phyloP scores from a whole-genome alignment of 1,140 invertebrate genomes.

The Polypedilum pembai region DNA sequence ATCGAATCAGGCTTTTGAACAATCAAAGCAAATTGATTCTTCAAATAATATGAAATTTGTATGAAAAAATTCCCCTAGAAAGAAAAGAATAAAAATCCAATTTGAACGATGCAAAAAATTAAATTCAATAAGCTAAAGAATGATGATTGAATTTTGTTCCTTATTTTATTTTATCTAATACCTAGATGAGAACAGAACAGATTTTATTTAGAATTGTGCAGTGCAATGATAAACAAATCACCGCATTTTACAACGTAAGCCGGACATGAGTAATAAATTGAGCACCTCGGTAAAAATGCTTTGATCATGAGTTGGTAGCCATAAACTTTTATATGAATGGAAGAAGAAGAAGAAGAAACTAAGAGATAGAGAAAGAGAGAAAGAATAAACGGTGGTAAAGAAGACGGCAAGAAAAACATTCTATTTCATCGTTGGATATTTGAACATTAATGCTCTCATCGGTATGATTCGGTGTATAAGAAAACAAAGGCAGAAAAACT shows the following conservation, averaged over 20 bases:
- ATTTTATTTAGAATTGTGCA: not conserved
- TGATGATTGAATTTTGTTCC: no score
- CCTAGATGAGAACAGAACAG: not conserved
- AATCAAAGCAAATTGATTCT: no score
- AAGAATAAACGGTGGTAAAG: not conserved
- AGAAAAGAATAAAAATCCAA: no score
- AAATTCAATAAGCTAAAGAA: not conserved
- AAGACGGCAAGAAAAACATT: no score
- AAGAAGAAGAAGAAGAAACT: constrained; percentile 1
- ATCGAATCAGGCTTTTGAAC: no score
- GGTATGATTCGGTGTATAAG: not conserved
- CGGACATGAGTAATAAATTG: constrained; percentile 12
- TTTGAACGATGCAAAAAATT: no score
- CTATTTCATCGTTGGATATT: constrained; percentile 5
- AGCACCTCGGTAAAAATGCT: not conserved
- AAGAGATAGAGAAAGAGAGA: not conserved
- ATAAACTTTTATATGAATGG: constrained; percentile 3
- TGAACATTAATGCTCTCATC: not conserved
- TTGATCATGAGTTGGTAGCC: constrained; percentile 16
- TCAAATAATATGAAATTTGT: no score
- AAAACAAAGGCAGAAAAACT: not conserved
- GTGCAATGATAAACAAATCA: constrained; percentile 9
- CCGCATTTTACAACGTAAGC: constrained; percentile 4
- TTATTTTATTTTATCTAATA: not conserved
- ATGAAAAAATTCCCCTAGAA: no score